A percentile compares a stretch with the other conserved stretches of the same genome.
phyloP scores from a whole-genome alignment of 2,113 vertebrate species.

The Mola mola region DNA sequence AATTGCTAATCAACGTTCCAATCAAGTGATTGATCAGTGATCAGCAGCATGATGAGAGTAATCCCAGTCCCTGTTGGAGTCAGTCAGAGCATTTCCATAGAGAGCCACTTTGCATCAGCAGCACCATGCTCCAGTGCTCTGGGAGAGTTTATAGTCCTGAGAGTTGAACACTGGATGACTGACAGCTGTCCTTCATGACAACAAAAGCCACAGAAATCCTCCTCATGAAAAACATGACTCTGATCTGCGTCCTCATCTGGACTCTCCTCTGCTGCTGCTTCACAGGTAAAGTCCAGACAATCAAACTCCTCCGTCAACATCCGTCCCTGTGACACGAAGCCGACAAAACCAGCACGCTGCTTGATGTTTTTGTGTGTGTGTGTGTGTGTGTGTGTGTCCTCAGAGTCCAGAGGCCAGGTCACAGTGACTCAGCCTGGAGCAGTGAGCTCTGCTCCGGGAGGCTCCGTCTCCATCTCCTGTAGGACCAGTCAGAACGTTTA shows the following conservation, averaged over 20 bases:
- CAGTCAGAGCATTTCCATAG: conserved; percentile 34
- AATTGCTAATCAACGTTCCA: too few relatives aligned
- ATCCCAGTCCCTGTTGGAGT: conserved; percentile 12
- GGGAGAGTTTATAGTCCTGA: conserved; percentile 48
- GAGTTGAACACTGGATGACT: conserved; percentile 41
- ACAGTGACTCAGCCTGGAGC: conserved; percentile 44
- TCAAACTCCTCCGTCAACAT: conserved; percentile 27
- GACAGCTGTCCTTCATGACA: conserved; percentile 45
- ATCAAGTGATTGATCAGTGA: background rate
- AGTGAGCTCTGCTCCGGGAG: conserved; percentile 32
- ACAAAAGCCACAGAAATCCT: conserved; percentile 29
- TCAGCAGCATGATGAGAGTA: background rate
- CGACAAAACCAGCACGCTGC: conserved; percentile 15
- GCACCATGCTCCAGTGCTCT: conserved; percentile 47
- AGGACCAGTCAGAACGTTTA: background rate
- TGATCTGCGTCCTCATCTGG: conserved; percentile 41
- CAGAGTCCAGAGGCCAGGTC: conserved; percentile 50
- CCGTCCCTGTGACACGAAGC: conserved; percentile 41
- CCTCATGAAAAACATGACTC: conserved; percentile 20
- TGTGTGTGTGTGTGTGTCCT: conserved; percentile 32
- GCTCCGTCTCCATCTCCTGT: conserved; percentile 16
- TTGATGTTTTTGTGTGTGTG: conserved; percentile 25
- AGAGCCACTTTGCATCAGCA: conserved; percentile 45
- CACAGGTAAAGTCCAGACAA: conserved; percentile 49
- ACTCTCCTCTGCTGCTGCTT: conserved; percentile 55